phyloP scores from a whole-genome alignment of 2,888 invertebrate genomes.

The Eristalis arbustorum region DNA sequence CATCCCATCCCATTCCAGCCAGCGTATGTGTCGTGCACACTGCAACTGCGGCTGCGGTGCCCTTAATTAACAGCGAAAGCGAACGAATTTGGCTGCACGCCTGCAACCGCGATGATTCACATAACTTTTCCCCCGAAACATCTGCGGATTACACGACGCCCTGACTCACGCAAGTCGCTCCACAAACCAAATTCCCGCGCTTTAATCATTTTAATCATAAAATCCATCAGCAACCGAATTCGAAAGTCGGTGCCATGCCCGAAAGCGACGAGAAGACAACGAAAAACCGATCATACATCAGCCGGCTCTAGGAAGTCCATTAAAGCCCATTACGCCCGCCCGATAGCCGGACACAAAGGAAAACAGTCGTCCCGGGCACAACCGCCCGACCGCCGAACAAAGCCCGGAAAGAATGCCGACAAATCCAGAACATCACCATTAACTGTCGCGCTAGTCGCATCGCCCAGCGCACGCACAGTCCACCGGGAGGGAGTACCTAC shows the following conservation, averaged over 20 bases:
- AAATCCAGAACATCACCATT: constrained; percentile 7
- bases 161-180: constrained; percentile 14
- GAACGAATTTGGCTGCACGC: not conserved
- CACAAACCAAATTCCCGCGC: not conserved
- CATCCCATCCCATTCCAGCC: not conserved
- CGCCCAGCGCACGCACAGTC: not conserved
- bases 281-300: not conserved
- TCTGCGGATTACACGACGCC: constrained; percentile 23
- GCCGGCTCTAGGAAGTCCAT: constrained; percentile 5
- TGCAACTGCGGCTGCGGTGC: not conserved
- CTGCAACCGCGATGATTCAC: constrained; percentile 20
- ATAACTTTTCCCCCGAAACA: not conserved
- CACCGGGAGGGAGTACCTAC: not conserved
- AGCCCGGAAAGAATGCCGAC: not conserved
- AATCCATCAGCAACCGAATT: constrained; percentile 5
- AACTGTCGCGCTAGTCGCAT: constrained; percentile 17
- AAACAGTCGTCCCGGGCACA: not conserved
- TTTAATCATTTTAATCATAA: constrained; percentile 16
- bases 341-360: constrained; percentile 16
- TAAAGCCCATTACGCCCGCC: constrained; percentile 28
- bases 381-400: constrained; percentile 9
- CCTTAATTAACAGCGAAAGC: constrained; percentile 25
- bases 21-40: constrained; percentile 2
- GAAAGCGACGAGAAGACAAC: not conserved
- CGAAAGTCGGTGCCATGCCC: constrained; percentile 12